Evolutionary conservation across 2,113 vertebrate species (phyloP), one percentile per base, ranked within the genome.

Genomic region (Anguilla rostrata): DNA sequence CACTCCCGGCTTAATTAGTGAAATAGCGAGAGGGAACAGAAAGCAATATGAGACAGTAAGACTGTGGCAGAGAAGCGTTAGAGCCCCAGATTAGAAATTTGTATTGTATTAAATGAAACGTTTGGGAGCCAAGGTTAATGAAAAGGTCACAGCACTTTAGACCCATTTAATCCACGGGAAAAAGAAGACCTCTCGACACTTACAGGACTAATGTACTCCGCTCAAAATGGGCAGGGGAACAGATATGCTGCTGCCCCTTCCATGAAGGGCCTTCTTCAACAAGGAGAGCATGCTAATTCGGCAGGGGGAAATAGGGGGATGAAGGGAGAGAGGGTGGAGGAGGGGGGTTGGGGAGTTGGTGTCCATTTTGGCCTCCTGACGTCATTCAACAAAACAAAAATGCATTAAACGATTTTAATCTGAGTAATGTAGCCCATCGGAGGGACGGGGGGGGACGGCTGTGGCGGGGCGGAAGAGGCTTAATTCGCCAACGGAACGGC

Each of bases 81-180:
- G 71, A n/a, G 86, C 88, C 91, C 87, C 92, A 95, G 93, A 95
- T 95, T 95, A 95, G 88, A 92, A 92, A 93, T 94, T 92, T 94
- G 91, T 94, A 94, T 95, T 92, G 92, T 94, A 95, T 95, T 95
- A 95, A 94, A 94, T 89, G 92, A 92, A 92, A 92, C 90, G 84
- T 92, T 90, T 92, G 90, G 92, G 90, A 95, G 90, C 89, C 92
- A 94, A 94, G 94, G 95, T 95, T 96, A 95, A 96, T 94, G 94
- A 95, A 95, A 95, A 94, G 94, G 92, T 60, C 92, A 92, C 82
- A 88, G 90, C 90, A 93, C 93, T 95, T 94, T 93, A 92, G 93
- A 91, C 91, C 85, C 56, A 53, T 56, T 89, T 95, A 95, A 95
- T 96, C 92, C 92, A 91, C 90, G 88, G 90, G 93, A 75, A 75